Percentiles rank a stretch among this genome's conserved stretches.
Conservation (phyloP, 2,797 vertebrate species). For the Aeoliscus strigatus region DNA sequence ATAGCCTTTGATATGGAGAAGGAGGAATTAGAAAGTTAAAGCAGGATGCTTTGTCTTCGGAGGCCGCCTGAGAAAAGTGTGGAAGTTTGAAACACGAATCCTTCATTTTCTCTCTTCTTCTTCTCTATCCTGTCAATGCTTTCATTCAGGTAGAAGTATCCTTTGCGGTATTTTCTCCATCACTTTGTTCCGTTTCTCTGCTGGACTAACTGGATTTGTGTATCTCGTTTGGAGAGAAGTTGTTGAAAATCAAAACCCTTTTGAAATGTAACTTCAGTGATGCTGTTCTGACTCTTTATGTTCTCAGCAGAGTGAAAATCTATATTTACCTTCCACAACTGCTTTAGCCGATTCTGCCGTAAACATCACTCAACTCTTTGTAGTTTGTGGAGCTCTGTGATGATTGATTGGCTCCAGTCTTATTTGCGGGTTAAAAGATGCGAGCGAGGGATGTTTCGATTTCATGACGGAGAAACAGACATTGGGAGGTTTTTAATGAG, state of each 20-base stretch:
- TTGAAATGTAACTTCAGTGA: conserved; percentile 42
- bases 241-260: conserved; percentile 34
- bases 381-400: conserved; percentile 52
- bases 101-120: too few relatives aligned
- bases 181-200: conserved; percentile 1
- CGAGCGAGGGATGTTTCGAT: conserved; percentile 53
- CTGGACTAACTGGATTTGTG: conserved; percentile 27
- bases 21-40: conserved; percentile 38
- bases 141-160: conserved; percentile 7
- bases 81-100: neutral
- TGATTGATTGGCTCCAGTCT: conserved; percentile 61
- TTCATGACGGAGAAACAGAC: conserved; percentile 59
- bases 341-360: conserved; percentile 66
- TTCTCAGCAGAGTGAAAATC: conserved; percentile 61
- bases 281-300: conserved; percentile 31
- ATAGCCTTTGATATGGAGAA: conserved; percentile 54
- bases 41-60: conserved; percentile 25
- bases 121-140: conserved; percentile 12
- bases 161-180: conserved; percentile 27
- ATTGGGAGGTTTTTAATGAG: conserved; percentile 67
- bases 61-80: conserved; percentile 2
- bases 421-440: conserved; percentile 59
- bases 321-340: conserved; percentile 72
- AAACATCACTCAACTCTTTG: conserved; percentile 71
- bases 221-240: conserved; percentile 22